These are phyloP conservation scores for Drosophila parthenogenetica DNA, from an alignment of 2,888 invertebrate species.

Conservation along the genomic window DNA sequence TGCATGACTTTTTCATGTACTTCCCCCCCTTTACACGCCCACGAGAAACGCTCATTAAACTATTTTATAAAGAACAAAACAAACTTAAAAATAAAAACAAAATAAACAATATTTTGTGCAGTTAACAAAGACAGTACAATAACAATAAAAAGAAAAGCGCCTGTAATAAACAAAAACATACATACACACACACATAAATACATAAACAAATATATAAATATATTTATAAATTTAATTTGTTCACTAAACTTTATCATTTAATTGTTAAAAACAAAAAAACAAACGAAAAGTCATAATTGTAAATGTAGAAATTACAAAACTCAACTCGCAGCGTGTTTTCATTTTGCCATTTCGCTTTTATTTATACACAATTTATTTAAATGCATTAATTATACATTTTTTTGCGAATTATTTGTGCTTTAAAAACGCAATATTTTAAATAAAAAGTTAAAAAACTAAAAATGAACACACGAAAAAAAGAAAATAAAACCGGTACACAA, in stretches of 20 bases:
- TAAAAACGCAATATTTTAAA: too few species aligned
- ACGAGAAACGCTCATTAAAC: slow-evolving; percentile 14
- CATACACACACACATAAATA: background rate
- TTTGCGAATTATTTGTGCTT: too few species aligned
- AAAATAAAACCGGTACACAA: slow-evolving; percentile 38
- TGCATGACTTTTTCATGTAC: slow-evolving; percentile 35
- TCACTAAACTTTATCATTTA: slow-evolving; percentile 11
- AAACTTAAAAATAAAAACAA: slow-evolving; percentile 2
- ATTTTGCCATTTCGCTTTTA: background rate
- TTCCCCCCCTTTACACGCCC: background rate
- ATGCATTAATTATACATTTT: too few species aligned
- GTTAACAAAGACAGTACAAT: slow-evolving; percentile 56
- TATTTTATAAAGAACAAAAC: slow-evolving; percentile 1
- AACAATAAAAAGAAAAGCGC: slow-evolving; percentile 35
- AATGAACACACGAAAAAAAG: background rate
- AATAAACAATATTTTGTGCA: slow-evolving; percentile 39
- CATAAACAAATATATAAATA: background rate
- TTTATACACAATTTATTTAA: too few species aligned
- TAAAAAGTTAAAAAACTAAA: too few species aligned
- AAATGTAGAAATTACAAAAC: slow-evolving; percentile 3
- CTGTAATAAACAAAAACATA: slow-evolving; percentile 16
- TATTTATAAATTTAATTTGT: slow-evolving; percentile 1
- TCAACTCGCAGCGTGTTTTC: slow-evolving; percentile 6
- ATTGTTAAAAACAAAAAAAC: background rate
- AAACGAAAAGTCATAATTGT: slow-evolving; percentile 38